Conservation (phyloP, 2,113 vertebrate genomes). For the Prionailurus bengalensis region DNA sequence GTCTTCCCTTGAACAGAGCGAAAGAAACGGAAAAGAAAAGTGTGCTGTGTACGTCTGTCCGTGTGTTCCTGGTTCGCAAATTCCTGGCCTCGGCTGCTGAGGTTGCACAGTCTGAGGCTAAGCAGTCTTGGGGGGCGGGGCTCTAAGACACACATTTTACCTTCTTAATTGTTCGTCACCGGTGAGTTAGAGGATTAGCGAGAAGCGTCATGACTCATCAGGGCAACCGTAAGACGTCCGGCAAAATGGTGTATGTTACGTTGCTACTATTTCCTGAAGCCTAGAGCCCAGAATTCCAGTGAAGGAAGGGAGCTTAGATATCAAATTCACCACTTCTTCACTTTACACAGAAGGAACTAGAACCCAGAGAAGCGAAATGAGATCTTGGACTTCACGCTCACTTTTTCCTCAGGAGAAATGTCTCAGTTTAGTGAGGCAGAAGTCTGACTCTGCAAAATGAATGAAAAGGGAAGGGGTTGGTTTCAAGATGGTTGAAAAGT, state of each 20-base stretch:
- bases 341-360: not conserved
- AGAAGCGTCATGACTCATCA: not conserved
- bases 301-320: not conserved
- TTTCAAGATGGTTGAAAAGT: conserved; percentile 16
- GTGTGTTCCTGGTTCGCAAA: not conserved
- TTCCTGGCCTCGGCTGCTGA: not conserved
- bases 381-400: not conserved
- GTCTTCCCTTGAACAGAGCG: not conserved
- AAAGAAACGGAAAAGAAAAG: not conserved
- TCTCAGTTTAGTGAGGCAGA: not conserved
- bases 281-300: not conserved
- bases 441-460: conserved; percentile 15
- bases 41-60: not conserved
- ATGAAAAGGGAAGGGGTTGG: not conserved
- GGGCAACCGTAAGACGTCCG: not conserved
- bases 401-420: conserved; percentile 30
- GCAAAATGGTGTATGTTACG: not conserved
- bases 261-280: not conserved
- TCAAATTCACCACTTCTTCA: not conserved
- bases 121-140: not conserved
- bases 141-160: not conserved
- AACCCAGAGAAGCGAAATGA: not conserved
- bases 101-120: not conserved
- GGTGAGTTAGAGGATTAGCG: conserved; percentile 29
- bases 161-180: not conserved